Evolutionary conservation across 2,113 vertebrate species (phyloP).

Genomic region (Xiphias gladius): DNA sequence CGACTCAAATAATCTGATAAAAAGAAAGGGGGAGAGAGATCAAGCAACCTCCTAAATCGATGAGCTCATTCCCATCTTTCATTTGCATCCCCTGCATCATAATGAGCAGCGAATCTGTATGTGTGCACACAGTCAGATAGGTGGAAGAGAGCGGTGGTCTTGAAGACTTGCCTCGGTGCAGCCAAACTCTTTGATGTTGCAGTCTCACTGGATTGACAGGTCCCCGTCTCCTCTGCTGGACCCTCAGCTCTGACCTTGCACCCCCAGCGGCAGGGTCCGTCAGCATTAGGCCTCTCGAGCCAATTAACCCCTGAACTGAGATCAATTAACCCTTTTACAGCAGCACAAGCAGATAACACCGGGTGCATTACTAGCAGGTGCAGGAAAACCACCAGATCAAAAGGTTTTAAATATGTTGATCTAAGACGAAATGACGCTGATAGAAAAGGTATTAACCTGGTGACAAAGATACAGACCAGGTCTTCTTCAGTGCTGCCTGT

Average conservation of each 20-base stretch:
- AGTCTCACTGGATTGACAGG: constrained; percentile 26
- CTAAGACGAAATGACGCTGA: neutral
- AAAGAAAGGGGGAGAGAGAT: constrained; percentile 50
- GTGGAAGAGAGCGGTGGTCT: neutral
- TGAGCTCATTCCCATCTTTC: constrained; percentile 69
- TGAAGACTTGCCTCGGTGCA: constrained; percentile 13
- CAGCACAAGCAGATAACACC: constrained; percentile 21
- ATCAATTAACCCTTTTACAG: constrained; percentile 66
- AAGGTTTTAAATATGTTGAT: constrained; percentile 37
- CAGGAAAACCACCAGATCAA: constrained; percentile 12
- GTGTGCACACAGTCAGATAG: constrained; percentile 16
- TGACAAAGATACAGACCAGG: neutral
- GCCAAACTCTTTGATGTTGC: constrained; percentile 47
- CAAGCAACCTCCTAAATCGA: constrained; percentile 53
- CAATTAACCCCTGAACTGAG: constrained; percentile 71
- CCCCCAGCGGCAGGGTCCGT: constrained; percentile 22
- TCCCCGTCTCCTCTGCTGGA: constrained; percentile 21
- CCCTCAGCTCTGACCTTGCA: constrained; percentile 32
- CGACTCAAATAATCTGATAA: constrained; percentile 71
- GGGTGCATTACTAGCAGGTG: constrained; percentile 44
- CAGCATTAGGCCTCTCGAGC: constrained; percentile 22
- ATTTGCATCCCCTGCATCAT: constrained; percentile 65
- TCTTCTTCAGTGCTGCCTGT: constrained; percentile 2
- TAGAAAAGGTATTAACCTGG: constrained; percentile 26
- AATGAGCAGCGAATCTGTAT: constrained; percentile 57